Evolutionary conservation across 2,888 invertebrate species (phyloP), one percentile per base, ranked within the genome.

Genomic region (Charanyca ferruginea): DNA sequence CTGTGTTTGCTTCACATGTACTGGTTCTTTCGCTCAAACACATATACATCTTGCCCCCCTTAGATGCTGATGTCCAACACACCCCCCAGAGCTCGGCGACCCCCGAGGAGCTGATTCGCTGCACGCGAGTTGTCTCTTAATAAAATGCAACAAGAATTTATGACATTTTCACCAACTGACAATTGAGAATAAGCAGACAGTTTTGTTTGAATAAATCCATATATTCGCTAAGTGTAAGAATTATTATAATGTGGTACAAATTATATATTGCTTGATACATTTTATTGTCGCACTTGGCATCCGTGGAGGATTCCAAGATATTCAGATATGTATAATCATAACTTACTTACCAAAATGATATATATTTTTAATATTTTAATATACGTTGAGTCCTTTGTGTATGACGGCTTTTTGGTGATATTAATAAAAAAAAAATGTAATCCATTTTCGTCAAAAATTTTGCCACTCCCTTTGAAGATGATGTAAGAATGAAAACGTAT

Each of bases 401-500:
- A 38, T 63, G 6, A 52, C 32, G 7, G 49, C 7, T 32, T 32
- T 9, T 68, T 28, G 11, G 22, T 35, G 18, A 49, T 44, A 23
- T 64, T 60, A 53, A 74, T 64, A 53, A 58, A 38, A 0, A 58
- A 45, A n/a, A 58, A 52, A 74, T 41, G 5, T 32, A 48, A 53
- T 55, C 25, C 48, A 55, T 73, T 66, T 59, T 48, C 22, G 20
- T 18, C 11, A 25, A 52, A 55, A 55, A 41, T 55, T 52, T 32
- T n/a, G 42, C 63, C 57, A 60, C 25, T 41, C 58, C 67, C 54
- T 38, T 22, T 20, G 5, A 20, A 38, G 47, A 69, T 74, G 73
- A 74, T 58, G 74, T 45, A 68, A 69, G 18, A 49, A 20, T 3
- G 6, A n/a, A 53, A 44, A 32, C 38, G 0, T 3, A 45, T 41